Base-by-base conservation (phyloP, 2,797 vertebrate genomes). In the Hippocampus kuda region DNA sequence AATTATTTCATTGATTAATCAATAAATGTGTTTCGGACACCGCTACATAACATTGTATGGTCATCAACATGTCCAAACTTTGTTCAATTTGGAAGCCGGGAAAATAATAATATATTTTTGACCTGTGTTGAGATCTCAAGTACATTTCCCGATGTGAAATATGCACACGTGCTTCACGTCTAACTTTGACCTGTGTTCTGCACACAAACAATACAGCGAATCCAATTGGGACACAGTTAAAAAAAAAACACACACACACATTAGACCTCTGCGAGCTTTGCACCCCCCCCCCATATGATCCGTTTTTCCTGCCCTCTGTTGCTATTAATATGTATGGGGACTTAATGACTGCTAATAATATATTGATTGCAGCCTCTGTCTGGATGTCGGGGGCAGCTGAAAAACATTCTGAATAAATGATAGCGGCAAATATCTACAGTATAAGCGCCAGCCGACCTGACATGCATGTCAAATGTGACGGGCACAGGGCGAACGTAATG, bases 311-410 rank as follows among this genome's bases (percentile, higher is more conserved):
- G 42, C 56, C 79, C 75, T 75, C 72, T 74, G 64, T 57, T 11
- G 30, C 18, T 76, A 87, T 88, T 81, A 85, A 87, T 86, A 90
- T 89, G 81, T 73, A 88, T 85, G 83, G 1, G 5, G 66, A 65
- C 67, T 72, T 85, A 88, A 87, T 86, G 81, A 80, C 73, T 77
- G 68, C 82, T 87, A 86, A 88, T 89, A 87, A 86, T 86, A 84
- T 87, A 90, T 88, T 84, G 86, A 89, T 87, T 83, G 48, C 70
- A 77, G 61, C 65, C 72, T 74, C 79, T 86, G 82, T 79, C 78
- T 81, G 76, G 81, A 82, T 85, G 79, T 72, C 68, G 73, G 70
- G 71, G 69, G 42, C 76, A 84, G 77, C 77, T 74, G 81, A 76
- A 84, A 84, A 83, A 87, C 80, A 83, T 72, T 70, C 65, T 88